Evolutionary conservation across 2,888 invertebrate genomes (phyloP).

Genomic region (Ormyrus labotus): DNA sequence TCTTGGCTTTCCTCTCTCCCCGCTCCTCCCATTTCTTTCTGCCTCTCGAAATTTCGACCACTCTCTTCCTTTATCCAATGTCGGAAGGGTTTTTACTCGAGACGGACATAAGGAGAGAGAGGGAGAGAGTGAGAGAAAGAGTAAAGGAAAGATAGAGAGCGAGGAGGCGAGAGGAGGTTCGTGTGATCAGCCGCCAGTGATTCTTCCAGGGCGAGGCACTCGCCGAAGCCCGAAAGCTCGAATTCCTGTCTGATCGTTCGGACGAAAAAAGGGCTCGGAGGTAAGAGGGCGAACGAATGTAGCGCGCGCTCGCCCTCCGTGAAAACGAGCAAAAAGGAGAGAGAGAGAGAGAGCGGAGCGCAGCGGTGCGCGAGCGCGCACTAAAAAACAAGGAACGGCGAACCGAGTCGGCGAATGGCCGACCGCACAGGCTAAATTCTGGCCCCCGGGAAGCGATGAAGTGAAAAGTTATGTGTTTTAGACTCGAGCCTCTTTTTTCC

Average conservation of each 20-base stretch:
- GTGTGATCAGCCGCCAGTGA: conserved; percentile 56
- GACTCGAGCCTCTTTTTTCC: no score
- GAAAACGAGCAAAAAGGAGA: conserved; percentile 9
- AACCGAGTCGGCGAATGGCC: conserved; percentile 27
- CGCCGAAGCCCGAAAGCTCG: conserved; percentile 53
- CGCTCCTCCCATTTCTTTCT: conserved; percentile 36
- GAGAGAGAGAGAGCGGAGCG: neutral
- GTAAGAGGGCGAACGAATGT: conserved; percentile 12
- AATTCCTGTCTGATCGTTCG: conserved; percentile 63
- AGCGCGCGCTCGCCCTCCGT: neutral
- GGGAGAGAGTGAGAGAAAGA: neutral
- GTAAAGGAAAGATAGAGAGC: neutral
- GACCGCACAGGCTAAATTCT: neutral
- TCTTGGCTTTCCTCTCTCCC: conserved; percentile 12
- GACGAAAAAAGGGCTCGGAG: conserved; percentile 56
- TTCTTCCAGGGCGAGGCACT: conserved; percentile 45
- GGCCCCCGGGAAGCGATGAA: neutral
- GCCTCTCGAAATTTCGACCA: conserved; percentile 20
- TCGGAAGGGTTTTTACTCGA: conserved; percentile 52
- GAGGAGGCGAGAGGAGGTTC: conserved; percentile 47
- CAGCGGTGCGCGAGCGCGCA: neutral
- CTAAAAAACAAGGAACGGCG: conserved; percentile 7
- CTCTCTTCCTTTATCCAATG: conserved; percentile 42
- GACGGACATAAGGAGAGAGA: neutral
- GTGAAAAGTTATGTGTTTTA: conserved; percentile 11